Percentiles rank a stretch among this genome's conserved stretches.
These are phyloP conservation scores for Resseliella maxima DNA, from an alignment of 2,888 invertebrate species.

Conservation along the genomic window DNA sequence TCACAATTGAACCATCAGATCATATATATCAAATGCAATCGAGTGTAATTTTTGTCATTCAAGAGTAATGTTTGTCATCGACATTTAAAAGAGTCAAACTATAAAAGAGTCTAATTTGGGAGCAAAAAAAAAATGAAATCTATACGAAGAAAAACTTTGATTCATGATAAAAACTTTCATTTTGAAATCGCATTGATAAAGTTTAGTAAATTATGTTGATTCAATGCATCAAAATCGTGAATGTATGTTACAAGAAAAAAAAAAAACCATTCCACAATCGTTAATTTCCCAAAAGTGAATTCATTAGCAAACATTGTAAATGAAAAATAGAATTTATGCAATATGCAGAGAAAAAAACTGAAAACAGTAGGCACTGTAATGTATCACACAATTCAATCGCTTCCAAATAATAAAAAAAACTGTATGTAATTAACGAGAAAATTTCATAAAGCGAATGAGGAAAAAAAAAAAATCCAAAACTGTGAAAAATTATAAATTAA, in stretches of 20 bases:
- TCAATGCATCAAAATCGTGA: not conserved
- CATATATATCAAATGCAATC: not conserved
- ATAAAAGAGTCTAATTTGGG: not conserved
- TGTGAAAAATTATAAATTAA: conserved; percentile 31
- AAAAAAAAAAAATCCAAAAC: not conserved
- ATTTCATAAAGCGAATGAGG: not conserved
- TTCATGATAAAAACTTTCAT: conserved; percentile 43
- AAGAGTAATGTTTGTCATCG: not conserved
- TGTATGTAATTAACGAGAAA: too few relatives aligned
- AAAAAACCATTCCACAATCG: not conserved
- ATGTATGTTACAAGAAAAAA: too few relatives aligned
- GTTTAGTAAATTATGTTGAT: not conserved
- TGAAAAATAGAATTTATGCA: too few relatives aligned
- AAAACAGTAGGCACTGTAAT: not conserved
- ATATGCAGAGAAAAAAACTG: not conserved
- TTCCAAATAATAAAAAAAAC: too few relatives aligned
- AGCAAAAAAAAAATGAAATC: not conserved
- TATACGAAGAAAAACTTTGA: not conserved
- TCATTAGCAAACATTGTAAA: not conserved
- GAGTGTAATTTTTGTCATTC: too few relatives aligned
- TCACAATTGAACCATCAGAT: not conserved
- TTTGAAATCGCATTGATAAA: not conserved
- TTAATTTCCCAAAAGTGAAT: not conserved
- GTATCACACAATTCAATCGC: not conserved
- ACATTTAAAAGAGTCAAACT: not conserved